A percentile compares a stretch with the other conserved stretches of the same genome.
phyloP scores from a whole-genome alignment of 2,113 vertebrate species.

The Corydoras maculifer region DNA sequence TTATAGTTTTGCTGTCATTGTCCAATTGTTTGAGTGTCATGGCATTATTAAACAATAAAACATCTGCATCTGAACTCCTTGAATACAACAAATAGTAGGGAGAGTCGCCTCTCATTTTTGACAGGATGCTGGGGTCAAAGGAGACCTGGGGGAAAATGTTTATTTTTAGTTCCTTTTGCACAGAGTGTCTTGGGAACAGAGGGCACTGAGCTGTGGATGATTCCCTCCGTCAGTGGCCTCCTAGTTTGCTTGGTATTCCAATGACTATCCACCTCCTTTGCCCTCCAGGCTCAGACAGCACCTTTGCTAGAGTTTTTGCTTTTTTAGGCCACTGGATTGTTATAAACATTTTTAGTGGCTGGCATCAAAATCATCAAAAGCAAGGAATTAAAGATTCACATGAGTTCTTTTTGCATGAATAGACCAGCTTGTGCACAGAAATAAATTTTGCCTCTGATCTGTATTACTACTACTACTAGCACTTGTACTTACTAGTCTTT shows the following conservation, averaged over 20 bases:
- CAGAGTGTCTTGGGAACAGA: constrained; percentile 42
- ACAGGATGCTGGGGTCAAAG: constrained; percentile 40
- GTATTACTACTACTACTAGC: no score
- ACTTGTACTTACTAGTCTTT: no score
- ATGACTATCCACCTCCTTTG: constrained; percentile 37
- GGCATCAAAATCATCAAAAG: constrained; percentile 7
- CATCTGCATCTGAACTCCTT: constrained; percentile 3
- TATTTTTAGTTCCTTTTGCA: constrained; percentile 51
- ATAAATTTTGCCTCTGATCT: no score
- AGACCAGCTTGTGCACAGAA: no score
- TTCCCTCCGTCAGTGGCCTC: constrained; percentile 43
- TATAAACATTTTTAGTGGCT: constrained; percentile 1
- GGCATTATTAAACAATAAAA: constrained; percentile 19
- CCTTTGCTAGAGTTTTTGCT: constrained; percentile 34
- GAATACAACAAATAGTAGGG: constrained; percentile 32
- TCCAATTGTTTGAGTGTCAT: background rate
- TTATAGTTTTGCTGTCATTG: background rate
- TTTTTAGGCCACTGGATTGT: constrained; percentile 30
- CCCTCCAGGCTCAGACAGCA: constrained; percentile 39
- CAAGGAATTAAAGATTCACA: constrained; percentile 23
- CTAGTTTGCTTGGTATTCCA: constrained; percentile 42
- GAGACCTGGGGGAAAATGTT: constrained; percentile 44
- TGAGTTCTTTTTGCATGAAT: background rate
- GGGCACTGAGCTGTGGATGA: constrained; percentile 49
- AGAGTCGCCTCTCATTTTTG: constrained; percentile 40